phyloP scores from a whole-genome alignment of 1,140 invertebrate species.

The Drosophila varians region DNA sequence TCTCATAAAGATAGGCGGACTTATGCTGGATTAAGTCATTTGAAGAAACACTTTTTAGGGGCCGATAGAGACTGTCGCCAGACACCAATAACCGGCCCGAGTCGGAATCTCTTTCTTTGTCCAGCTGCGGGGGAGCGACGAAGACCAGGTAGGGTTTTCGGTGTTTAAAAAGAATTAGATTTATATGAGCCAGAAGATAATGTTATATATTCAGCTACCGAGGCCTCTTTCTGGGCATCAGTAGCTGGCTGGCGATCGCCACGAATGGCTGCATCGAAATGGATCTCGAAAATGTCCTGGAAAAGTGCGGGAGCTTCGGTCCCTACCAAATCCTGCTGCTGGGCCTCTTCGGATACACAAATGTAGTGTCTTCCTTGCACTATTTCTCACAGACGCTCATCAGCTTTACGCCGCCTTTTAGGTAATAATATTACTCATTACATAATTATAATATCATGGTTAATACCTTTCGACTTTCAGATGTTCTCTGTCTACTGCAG shows the following conservation, averaged over 20 bases:
- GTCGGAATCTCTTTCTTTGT: neutral
- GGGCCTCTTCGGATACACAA: conserved; percentile 85
- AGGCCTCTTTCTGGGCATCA: conserved; percentile 12
- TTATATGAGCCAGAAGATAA: neutral
- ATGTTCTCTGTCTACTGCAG: conserved; percentile 6
- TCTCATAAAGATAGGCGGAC: neutral
- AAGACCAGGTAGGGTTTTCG: neutral
- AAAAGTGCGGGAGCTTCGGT: conserved; percentile 86
- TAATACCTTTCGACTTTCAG: conserved; percentile 1
- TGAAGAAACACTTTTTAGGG: neutral
- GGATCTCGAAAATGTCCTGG: conserved; percentile 86
- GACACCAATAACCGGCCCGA: neutral
- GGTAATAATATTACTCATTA: conserved; percentile 49
- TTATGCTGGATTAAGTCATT: neutral
- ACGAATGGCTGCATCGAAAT: conserved; percentile 40
- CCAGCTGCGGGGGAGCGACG: neutral
- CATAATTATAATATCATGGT: neutral
- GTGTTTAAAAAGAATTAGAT: neutral
- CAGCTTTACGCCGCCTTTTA: conserved; percentile 84
- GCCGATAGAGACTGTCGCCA: neutral
- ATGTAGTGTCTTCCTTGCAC: conserved; percentile 85
- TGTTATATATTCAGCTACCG: conserved; percentile 29
- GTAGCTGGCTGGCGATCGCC: conserved; percentile 27
- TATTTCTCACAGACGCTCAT: conserved; percentile 86
- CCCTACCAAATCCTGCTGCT: conserved; percentile 86